Evolutionary conservation across 2,888 invertebrate species (phyloP), one percentile per base, ranked within the genome.

Genomic region (Poecilus cupreus): DNA sequence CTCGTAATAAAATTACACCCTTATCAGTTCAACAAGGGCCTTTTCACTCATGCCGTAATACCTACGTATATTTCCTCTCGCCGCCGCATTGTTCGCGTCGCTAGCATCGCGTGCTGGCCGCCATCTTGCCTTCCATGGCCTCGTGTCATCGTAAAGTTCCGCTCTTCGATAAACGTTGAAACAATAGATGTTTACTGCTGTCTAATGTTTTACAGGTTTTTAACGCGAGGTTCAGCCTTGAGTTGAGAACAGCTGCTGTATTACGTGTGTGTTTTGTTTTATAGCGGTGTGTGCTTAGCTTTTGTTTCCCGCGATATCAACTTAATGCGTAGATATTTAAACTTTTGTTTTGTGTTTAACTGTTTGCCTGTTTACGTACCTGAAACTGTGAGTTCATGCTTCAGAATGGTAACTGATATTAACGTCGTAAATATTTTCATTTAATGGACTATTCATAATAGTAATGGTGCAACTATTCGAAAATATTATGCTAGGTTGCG

Each of bases 141-240:
- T 54, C 20, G 20, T 20, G 54, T 54, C 54, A 20, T 54, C 54
- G 54, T 54, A 54, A 54, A 54, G 20, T 49, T 49, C 6, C 22
- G 20, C 22, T 32, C 32, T 54, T 54, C 54, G 54, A 54, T 54
- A 54, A 54, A 54, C 54, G 54, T 11, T 54, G 54, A 54, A 54
- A 54, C 54, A 54, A 54, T 54, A 54, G 20, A 20, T 54, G 54
- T 54, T 54, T 54, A 54, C 54, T 18, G 20, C 20, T 10, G 18
- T 54, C 54, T 54, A 54, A 54, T 54, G 54, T 54, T 54, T 54
- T 54, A 18, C 18, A 20, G 54, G 54, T 54, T 54, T 54, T 54
- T 54, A 54, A 54, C 54, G 18, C 20, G 10, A 16, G 22, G 20
- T 20, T 20, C 11, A 54, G 20, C 54, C 54, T 54, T 54, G 54